Percentiles rank a stretch among this genome's conserved stretches.
These are phyloP conservation scores for Meloidogyne exigua DNA, from an alignment of 1,140 invertebrate species.

Conservation along the genomic window DNA sequence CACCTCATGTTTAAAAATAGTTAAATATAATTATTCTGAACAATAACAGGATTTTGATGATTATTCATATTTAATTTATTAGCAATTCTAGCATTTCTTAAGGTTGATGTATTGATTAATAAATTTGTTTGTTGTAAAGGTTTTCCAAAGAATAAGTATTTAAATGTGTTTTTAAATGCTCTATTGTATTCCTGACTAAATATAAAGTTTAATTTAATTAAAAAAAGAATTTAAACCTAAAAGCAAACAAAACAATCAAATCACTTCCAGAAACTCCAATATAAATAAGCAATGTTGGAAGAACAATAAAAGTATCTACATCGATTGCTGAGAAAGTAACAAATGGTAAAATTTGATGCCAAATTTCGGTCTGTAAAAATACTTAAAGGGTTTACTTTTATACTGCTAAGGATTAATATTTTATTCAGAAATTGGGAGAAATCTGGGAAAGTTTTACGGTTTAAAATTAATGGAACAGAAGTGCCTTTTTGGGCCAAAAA, in stretches of 20 bases:
- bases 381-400: too few relatives aligned
- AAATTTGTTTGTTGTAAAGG: not conserved
- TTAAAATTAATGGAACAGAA: too few relatives aligned
- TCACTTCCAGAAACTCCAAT: not conserved
- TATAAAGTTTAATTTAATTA: not conserved
- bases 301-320: not conserved
- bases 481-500: too few relatives aligned
- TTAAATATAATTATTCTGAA: too few relatives aligned
- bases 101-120: not conserved
- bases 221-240: not conserved
- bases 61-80: not conserved
- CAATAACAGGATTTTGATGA: too few relatives aligned
- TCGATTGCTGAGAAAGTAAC: not conserved
- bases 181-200: not conserved
- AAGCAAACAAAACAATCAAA: not conserved
- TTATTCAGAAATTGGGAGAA: too few relatives aligned
- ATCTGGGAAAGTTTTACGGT: too few relatives aligned
- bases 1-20: too few relatives aligned
- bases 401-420: too few relatives aligned
- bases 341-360: not conserved
- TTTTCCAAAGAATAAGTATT: not conserved
- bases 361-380: not conserved
- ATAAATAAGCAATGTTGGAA: not conserved
- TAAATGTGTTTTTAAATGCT: not conserved
- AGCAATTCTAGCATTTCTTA: not conserved